These are phyloP conservation scores for Sesia bembeciformis DNA, from an alignment of 2,888 invertebrate species.

Conservation along the genomic window DNA sequence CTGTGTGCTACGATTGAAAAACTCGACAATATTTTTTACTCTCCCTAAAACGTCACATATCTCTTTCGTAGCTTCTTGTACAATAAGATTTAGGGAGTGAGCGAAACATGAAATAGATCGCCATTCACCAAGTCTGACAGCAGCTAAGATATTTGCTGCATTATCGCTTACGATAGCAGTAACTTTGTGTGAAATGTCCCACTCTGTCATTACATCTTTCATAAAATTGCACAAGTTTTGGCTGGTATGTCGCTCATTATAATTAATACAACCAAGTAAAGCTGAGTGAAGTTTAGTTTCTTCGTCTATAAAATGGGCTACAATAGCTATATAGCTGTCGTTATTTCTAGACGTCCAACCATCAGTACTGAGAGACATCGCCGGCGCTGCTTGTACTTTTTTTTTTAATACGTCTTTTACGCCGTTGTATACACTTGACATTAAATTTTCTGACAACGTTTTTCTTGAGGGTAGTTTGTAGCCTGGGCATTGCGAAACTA, in stretches of 20 bases:
- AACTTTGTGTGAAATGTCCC: slow-evolving; percentile 3
- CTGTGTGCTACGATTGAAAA: slow-evolving; percentile 7
- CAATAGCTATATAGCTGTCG: slow-evolving; percentile 18
- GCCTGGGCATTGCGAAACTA: background rate
- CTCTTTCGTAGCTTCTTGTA: slow-evolving; percentile 6
- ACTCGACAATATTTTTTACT: slow-evolving; percentile 7
- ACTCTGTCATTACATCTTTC: slow-evolving; percentile 4
- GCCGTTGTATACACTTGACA: background rate
- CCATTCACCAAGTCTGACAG: slow-evolving; percentile 11
- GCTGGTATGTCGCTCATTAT: slow-evolving; percentile 1
- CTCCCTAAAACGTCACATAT: slow-evolving; percentile 1
- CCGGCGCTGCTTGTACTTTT: background rate
- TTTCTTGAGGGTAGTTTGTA: slow-evolving; percentile 1
- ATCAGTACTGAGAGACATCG: slow-evolving; percentile 4
- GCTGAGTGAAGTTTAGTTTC: background rate
- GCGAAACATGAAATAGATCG: slow-evolving; percentile 12
- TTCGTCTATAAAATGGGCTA: slow-evolving; percentile 17
- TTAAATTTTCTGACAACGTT: slow-evolving; percentile 1
- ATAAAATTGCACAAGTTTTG: slow-evolving; percentile 2
- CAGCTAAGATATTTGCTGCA: slow-evolving; percentile 11
- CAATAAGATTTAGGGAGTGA: slow-evolving; percentile 12
- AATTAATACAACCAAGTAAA: slow-evolving; percentile 1
- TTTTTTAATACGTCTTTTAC: background rate
- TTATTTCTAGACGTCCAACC: slow-evolving; percentile 5
- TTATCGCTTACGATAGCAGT: slow-evolving; percentile 11